phyloP scores from a whole-genome alignment of 2,113 vertebrate genomes.

The Galemys pyrenaicus region DNA sequence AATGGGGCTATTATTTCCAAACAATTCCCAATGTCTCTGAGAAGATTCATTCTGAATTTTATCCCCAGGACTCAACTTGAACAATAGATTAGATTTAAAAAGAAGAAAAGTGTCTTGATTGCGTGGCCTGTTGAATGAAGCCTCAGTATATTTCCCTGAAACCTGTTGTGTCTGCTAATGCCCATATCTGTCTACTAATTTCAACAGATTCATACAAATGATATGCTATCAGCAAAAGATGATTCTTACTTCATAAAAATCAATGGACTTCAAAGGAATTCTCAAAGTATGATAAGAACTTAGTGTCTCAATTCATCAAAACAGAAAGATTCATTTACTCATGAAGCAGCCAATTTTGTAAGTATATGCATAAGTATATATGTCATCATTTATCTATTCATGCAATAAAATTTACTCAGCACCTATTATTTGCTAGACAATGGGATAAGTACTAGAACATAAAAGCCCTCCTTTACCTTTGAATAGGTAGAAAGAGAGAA shows the following conservation, averaged over 20 bases:
- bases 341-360: background rate
- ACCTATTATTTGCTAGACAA: background rate
- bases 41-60: background rate
- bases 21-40: background rate
- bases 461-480: background rate
- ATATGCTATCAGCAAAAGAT: background rate
- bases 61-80: background rate
- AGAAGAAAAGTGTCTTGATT: background rate
- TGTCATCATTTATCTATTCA: background rate
- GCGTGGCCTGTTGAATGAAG: background rate
- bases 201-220: slow-evolving; percentile 26
- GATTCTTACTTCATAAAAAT: background rate
- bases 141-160: slow-evolving; percentile 9
- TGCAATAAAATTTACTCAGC: background rate
- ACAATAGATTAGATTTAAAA: background rate
- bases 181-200: background rate
- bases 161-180: background rate
- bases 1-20: background rate
- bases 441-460: background rate
- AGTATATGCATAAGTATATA: background rate
- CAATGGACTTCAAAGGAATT: slow-evolving; percentile 3
- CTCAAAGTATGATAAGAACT: background rate
- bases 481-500: background rate
- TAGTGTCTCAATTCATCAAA: slow-evolving; percentile 27
- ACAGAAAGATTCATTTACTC: slow-evolving; percentile 18